Base-by-base conservation (phyloP, 2,797 vertebrate genomes). In the Mormyrus hasselquistii region DNA sequence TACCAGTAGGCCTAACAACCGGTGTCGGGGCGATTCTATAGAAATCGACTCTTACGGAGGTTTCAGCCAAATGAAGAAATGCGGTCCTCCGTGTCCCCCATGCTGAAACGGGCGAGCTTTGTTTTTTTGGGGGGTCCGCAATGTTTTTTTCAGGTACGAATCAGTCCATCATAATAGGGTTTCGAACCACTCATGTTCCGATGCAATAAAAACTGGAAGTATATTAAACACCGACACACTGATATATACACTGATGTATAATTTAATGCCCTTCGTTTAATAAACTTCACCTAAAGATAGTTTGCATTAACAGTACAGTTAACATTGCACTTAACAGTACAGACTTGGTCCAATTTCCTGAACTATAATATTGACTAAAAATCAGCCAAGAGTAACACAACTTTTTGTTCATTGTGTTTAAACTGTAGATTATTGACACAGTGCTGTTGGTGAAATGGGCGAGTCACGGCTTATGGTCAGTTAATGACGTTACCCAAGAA, bases 381-480 rank as follows among this genome's bases (percentile, higher is more conserved):
- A 82, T 47, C 8, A 82, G 19, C 41, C 76, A 38, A 16, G 65
- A 69, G 29, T 16, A 69, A 69, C 65, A 69, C 22, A 85, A 52
- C 29, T 16, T 57, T n/a, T 53, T 57, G 25, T 86, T 9, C 85
- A 41, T 85, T 85, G 25, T 53, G 50, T 25, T 50, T 85, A 57
- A 86, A 4, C 1, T 85, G 52, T n/a, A 12, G 16, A 9, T 86
- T 92, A 89, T 93, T 93, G 91, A 92, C 91, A 90, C 86, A 92
- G 90, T 50, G 22, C 44, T 93, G 92, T 92, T 93, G 90, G 91
- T 83, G 86, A 90, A 91, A 76, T 38, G 90, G 90, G 91, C 90
- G 91, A 91, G 91, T 88, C 90, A 79, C 52, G 29, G 22, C 22
- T 53, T 69, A 53, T n/a, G 76, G 65, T 10, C 44, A 52, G 1